Conservation (phyloP, 2,888 invertebrate species). For the Perizoma affinitatum region DNA sequence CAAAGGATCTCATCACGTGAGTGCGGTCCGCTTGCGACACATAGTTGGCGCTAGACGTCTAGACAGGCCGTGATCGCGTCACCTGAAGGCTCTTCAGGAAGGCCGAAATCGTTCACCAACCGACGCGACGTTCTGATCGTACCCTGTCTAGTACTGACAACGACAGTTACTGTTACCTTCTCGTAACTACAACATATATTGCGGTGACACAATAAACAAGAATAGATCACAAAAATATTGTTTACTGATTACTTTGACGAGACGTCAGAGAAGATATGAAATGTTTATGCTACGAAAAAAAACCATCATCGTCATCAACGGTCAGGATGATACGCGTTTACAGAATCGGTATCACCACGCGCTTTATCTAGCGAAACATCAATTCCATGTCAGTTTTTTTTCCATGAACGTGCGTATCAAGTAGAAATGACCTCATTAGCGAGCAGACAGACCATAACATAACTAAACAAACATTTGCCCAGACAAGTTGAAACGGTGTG, state of each 20-base stretch:
- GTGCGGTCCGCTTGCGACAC: constrained; percentile 49
- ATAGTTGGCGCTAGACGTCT: constrained; percentile 71
- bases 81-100: constrained; percentile 73
- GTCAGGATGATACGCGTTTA: neutral
- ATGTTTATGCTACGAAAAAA: neutral
- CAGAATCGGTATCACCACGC: constrained; percentile 5
- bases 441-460: constrained; percentile 56
- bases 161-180: no score
- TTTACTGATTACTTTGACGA: neutral
- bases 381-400: constrained; percentile 40
- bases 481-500: constrained; percentile 67
- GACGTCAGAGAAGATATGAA: neutral
- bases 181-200: no score
- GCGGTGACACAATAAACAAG: no score
- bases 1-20: constrained; percentile 40
- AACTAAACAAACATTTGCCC: constrained; percentile 69
- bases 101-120: constrained; percentile 54
- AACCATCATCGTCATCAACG: neutral
- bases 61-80: constrained; percentile 63
- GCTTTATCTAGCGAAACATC: neutral
- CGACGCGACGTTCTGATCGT: constrained; percentile 19
- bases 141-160: neutral
- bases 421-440: constrained; percentile 59
- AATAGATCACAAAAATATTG: no score
- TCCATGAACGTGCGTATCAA: constrained; percentile 44